Conservation (phyloP, 2,113 vertebrate genomes). For the Laticauda colubrina region DNA sequence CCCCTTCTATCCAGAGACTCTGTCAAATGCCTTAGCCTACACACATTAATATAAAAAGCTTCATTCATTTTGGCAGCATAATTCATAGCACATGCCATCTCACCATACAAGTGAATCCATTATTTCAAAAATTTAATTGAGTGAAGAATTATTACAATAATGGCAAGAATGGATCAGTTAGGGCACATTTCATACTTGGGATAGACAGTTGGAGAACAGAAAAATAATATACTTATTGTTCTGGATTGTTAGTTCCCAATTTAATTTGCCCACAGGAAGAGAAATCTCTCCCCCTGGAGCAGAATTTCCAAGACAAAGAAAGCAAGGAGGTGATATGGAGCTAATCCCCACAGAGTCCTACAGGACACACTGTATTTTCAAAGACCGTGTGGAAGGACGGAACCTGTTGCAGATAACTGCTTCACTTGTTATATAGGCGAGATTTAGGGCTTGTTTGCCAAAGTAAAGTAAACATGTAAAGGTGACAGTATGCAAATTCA, state of each 20-base stretch:
- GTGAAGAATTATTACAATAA: not conserved
- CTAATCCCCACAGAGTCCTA: not conserved
- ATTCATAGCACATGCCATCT: conserved; percentile 8
- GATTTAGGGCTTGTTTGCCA: not conserved
- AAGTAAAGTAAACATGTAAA: not conserved
- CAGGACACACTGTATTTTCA: not conserved
- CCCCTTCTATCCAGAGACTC: not conserved
- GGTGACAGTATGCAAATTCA: not conserved
- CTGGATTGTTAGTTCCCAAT: not conserved
- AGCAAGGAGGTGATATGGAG: not conserved
- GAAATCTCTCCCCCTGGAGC: not conserved
- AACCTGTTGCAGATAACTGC: not conserved
- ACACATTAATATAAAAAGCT: not conserved
- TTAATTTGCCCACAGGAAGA: not conserved
- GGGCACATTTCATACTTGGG: not conserved
- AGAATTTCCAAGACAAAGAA: not conserved
- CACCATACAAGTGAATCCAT: not conserved
- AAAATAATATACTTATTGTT: not conserved
- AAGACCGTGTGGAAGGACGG: not conserved
- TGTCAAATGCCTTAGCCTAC: not conserved
- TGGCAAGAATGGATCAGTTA: not conserved
- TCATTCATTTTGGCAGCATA: conserved; percentile 14
- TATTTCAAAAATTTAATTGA: conserved; percentile 7
- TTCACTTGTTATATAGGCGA: not conserved
- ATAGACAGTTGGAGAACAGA: conserved; percentile 2